A percentile compares a stretch with the other conserved stretches of the same genome.
Conservation (phyloP, 2,113 vertebrate species). For the Rissa tridactyla region DNA sequence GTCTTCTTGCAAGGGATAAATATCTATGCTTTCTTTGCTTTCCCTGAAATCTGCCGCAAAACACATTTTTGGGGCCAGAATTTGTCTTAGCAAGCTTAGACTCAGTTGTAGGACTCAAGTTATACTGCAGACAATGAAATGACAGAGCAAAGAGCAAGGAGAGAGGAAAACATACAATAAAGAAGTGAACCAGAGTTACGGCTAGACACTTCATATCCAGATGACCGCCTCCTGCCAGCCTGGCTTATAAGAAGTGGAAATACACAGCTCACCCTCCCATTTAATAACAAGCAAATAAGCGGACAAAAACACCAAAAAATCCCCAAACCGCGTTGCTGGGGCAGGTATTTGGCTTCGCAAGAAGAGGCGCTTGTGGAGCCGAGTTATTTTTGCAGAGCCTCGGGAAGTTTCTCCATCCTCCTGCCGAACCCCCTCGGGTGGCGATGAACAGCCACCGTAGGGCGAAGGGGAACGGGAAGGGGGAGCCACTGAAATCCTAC, state of each 20-base stretch:
- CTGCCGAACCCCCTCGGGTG: rapidly evolving
- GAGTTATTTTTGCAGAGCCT: not conserved
- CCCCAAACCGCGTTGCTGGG: not conserved
- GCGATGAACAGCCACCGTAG: not conserved
- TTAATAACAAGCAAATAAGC: not conserved
- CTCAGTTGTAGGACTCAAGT: not conserved
- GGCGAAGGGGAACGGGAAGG: not conserved
- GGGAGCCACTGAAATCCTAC: not conserved
- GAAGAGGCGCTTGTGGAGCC: not conserved
- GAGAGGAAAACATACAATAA: not conserved
- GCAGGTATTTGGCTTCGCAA: not conserved
- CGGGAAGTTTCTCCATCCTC: not conserved
- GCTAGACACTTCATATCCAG: not conserved
- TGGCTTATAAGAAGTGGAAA: not conserved
- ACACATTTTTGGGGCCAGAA: not conserved
- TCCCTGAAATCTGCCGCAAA: not conserved
- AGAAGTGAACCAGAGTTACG: not conserved
- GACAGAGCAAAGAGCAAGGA: not conserved
- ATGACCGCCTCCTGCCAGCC: not conserved
- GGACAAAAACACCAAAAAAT: not conserved
- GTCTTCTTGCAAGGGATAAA: not conserved
- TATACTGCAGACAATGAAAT: not conserved
- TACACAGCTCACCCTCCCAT: not conserved
- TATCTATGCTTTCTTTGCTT: not conserved
- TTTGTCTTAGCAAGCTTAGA: not conserved